Conservation (phyloP, 2,888 invertebrate genomes). For the Eledona agricola region DNA sequence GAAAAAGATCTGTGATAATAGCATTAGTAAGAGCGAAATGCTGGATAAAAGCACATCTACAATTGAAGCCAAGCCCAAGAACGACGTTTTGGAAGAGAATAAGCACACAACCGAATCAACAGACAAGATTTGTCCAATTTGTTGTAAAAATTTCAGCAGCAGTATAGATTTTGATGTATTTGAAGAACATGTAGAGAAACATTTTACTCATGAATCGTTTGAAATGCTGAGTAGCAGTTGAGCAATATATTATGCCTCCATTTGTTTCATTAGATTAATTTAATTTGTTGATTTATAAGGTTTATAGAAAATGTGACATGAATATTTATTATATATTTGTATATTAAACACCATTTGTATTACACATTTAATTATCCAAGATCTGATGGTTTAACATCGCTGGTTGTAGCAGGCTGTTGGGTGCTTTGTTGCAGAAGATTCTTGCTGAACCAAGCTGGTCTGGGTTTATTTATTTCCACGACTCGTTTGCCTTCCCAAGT, state of each 20-base stretch:
- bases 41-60: constrained; percentile 43
- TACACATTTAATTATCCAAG: constrained; percentile 67
- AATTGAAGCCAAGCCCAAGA: constrained; percentile 19
- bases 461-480: constrained; percentile 84
- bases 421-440: constrained; percentile 84
- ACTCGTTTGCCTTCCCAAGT: constrained; percentile 77
- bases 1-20: constrained; percentile 37
- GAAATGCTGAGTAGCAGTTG: constrained; percentile 45
- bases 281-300: no score
- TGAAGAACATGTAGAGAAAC: constrained; percentile 79
- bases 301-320: no score
- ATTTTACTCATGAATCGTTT: constrained; percentile 70
- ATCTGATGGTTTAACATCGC: constrained; percentile 78
- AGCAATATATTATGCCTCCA: neutral
- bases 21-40: constrained; percentile 31
- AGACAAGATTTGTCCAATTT: constrained; percentile 78
- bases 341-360: constrained; percentile 11
- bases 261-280: no score
- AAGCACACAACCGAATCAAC: constrained; percentile 54
- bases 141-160: constrained; percentile 71
- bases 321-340: no score
- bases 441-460: constrained; percentile 89
- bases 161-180: constrained; percentile 71
- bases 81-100: constrained; percentile 9
- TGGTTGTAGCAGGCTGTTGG: constrained; percentile 73